These are phyloP conservation scores for Autographa pulchrina DNA, from an alignment of 2,888 invertebrate species.

Conservation along the genomic window DNA sequence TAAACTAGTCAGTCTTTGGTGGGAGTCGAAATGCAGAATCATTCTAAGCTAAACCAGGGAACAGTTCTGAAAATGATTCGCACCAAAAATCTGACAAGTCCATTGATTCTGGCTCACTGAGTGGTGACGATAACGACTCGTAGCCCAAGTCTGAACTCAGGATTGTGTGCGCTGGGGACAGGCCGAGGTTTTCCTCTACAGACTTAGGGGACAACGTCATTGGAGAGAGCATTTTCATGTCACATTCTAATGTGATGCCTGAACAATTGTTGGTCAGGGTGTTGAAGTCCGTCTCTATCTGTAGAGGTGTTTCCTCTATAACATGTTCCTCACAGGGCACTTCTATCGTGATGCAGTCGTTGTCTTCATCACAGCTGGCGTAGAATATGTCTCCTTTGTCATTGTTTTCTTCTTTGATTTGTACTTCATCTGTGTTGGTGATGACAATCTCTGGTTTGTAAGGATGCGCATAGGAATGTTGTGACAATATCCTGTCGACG, in stretches of 20 bases:
- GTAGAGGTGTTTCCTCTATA: slow-evolving; percentile 74
- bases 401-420: slow-evolving; percentile 76
- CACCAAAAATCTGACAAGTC: slow-evolving; percentile 92
- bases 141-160: slow-evolving; percentile 85
- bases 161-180: slow-evolving; percentile 83
- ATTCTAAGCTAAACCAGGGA: slow-evolving; percentile 91
- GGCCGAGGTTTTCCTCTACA: slow-evolving; percentile 76
- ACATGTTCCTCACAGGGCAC: slow-evolving; percentile 90
- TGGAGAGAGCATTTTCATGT: slow-evolving; percentile 85
- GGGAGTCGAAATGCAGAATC: slow-evolving; percentile 73
- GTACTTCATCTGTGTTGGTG: slow-evolving; percentile 61
- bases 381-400: slow-evolving; percentile 91
- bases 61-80: slow-evolving; percentile 93
- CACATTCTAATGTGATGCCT: slow-evolving; percentile 76
- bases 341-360: slow-evolving; percentile 93
- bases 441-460: slow-evolving; percentile 72
- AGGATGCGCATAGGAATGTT: slow-evolving; percentile 88
- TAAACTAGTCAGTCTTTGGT: slow-evolving; percentile 87
- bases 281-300: slow-evolving; percentile 75
- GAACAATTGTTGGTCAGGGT: slow-evolving; percentile 69
- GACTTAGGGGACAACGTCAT: slow-evolving; percentile 80
- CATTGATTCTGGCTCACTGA: slow-evolving; percentile 85
- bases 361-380: slow-evolving; percentile 92
- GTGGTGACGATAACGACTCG: slow-evolving; percentile 85
- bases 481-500: slow-evolving; percentile 84